Evolutionary conservation across 2,113 vertebrate species (phyloP).

Genomic region (Pan paniscus): DNA sequence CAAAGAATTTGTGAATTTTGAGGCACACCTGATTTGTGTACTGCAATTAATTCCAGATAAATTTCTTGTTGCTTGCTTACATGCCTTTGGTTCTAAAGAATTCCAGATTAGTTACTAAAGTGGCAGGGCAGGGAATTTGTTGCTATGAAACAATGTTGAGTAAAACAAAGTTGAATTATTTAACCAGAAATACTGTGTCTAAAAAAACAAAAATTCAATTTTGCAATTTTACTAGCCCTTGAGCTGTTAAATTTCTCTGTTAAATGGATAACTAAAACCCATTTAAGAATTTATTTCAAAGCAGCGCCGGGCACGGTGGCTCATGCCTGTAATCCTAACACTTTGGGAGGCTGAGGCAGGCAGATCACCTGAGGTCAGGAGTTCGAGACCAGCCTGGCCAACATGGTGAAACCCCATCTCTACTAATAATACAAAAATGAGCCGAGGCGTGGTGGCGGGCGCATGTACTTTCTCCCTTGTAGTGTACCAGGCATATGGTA

Average conservation of each 20-base stretch:
- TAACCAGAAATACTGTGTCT: conserved; percentile 59
- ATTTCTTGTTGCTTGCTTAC: conserved; percentile 20
- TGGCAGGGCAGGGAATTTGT: conserved; percentile 44
- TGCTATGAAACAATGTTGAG: conserved; percentile 71
- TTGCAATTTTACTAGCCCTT: neutral
- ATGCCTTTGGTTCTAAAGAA: conserved; percentile 34
- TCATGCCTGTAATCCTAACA: too few species aligned
- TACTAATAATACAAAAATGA: too few species aligned
- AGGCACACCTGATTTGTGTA: conserved; percentile 27
- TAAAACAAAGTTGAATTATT: conserved; percentile 70
- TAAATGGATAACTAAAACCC: neutral
- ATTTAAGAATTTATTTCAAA: neutral
- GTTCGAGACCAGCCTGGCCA: too few species aligned
- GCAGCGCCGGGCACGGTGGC: neutral
- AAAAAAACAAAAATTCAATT: conserved; percentile 43
- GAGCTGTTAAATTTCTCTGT: neutral
- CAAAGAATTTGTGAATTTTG: neutral
- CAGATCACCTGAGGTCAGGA: too few species aligned
- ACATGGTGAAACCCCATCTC: too few species aligned
- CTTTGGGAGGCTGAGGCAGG: too few species aligned
- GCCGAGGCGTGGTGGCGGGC: too few species aligned
- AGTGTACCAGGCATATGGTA: neutral
- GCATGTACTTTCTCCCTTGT: neutral
- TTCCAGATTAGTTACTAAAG: conserved; percentile 55
- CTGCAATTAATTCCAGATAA: conserved; percentile 30